Conservation (phyloP, 2,888 invertebrate species). For the Homarus gammarus region DNA sequence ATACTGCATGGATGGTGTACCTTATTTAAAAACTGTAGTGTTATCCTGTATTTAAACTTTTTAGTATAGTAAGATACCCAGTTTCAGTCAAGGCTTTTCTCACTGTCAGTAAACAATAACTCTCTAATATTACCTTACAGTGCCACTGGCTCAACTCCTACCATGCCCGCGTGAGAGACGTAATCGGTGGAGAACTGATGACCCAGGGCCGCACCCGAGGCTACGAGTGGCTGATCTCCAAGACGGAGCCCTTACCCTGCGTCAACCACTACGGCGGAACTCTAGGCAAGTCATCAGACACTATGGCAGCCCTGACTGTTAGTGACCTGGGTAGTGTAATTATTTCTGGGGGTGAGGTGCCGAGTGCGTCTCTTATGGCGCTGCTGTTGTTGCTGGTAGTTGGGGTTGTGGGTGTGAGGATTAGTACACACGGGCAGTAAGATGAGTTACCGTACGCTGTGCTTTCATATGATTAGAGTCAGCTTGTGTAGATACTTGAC, state of each 20-base stretch:
- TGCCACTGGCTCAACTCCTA: conserved; percentile 71
- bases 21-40: too few species aligned
- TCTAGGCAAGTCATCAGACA: conserved; percentile 63
- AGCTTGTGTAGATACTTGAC: too few species aligned
- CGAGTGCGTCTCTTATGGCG: neutral
- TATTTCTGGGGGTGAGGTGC: neutral
- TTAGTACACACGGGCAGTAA: neutral
- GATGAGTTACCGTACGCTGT: neutral
- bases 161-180: conserved; percentile 58
- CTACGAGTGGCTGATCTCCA: conserved; percentile 70
- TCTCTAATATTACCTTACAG: conserved; percentile 36
- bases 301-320: conserved; percentile 52
- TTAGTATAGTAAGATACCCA: too few species aligned
- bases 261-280: neutral
- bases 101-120: too few species aligned
- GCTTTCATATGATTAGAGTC: too few species aligned
- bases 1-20: too few species aligned
- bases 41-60: too few species aligned
- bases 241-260: conserved; percentile 72
- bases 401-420: neutral
- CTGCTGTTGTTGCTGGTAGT: neutral
- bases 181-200: conserved; percentile 58
- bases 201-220: conserved; percentile 28
- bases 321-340: neutral
- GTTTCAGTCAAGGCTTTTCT: too few species aligned